A percentile compares a stretch with the other conserved stretches of the same genome.
Conservation (phyloP, 2,888 invertebrate genomes). For the Dolichopus griseipennis region DNA sequence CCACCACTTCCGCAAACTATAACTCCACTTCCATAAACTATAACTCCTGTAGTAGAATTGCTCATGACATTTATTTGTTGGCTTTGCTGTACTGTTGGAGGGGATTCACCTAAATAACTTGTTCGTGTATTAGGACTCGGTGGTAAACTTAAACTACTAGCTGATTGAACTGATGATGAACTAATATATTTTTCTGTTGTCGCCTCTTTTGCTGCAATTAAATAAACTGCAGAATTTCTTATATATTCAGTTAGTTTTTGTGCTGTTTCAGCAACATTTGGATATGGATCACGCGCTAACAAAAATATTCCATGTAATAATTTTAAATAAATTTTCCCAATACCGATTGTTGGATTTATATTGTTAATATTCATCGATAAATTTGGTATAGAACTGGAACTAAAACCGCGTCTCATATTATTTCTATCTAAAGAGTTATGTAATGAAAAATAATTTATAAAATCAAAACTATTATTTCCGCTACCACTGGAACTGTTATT, state of each 20-base stretch:
- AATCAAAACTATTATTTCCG: background rate
- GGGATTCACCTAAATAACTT: conserved; percentile 32
- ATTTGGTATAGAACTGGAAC: conserved; percentile 61
- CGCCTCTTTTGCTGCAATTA: conserved; percentile 42
- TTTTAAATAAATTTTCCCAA: conserved; percentile 69
- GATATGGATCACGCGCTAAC: conserved; percentile 80
- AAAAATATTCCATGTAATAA: conserved; percentile 75
- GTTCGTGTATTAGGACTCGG: conserved; percentile 53
- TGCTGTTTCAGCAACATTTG: conserved; percentile 70
- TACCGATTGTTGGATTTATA: conserved; percentile 23
- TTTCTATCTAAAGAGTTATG: conserved; percentile 34
- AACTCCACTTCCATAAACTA: background rate
- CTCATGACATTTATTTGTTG: conserved; percentile 11
- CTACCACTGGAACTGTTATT: conserved; percentile 30
- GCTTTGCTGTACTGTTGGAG: background rate
- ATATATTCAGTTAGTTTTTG: conserved; percentile 69
- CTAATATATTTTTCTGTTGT: conserved; percentile 37
- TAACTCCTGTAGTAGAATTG: background rate
- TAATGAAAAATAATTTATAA: background rate
- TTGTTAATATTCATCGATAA: conserved; percentile 34
- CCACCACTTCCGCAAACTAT: conserved; percentile 14
- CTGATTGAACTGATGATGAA: background rate
- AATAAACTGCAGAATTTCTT: conserved; percentile 51
- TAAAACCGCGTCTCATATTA: conserved; percentile 55
- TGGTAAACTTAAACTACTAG: conserved; percentile 48